Evolutionary conservation across 1,140 invertebrate genomes (phyloP), one percentile per base, ranked within the genome.

Genomic region (Hycleus phaleratus): DNA sequence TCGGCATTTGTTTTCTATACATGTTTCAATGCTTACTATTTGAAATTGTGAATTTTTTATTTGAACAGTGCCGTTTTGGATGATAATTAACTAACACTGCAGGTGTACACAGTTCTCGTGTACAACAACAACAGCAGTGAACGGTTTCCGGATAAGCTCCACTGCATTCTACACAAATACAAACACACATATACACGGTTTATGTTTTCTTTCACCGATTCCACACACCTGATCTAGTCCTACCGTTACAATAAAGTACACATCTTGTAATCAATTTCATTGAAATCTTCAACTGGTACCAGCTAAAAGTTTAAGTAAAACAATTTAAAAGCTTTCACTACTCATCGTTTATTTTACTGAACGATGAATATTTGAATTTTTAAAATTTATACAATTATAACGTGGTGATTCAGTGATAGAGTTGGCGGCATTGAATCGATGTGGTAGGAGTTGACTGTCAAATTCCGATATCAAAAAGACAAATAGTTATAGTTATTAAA

Each of bases 101-200:
- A 49, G 47, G 49, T 50, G 48, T 57, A 40, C 32, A 32, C 32
- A 7, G 7, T 7, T 32, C 7, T 42, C 5, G 40, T 57, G 9
- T 24, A 40, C 7, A 38, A 40, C 56, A 50, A 24, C 32, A 32
- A 49, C 49, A 50, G 53, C 48, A 47, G 45, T 50, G 56, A 58
- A 64, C 62, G 56, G 59, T 61, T 60, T 55, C 46, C 59, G 52
- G 62, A 61, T 62, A 65, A 55, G 63, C 52, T 65, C 58, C 63
- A 62, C 47, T 62, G 63, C 60, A 65, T 64, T 63, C 60, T 55
- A 57, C 56, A 32, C 46, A 26, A 32, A 38, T 50, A 47, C 52
- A 46, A 42, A n/a, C 40, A n/a, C 40, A 42, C 40, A n/a, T 11
- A 3, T 10, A 42, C 11, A 42, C 40, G 40, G 40, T 42, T 42